Percentiles rank a stretch among this genome's conserved stretches.
These are phyloP conservation scores for Cottus gobio DNA, from an alignment of 2,113 vertebrate genomes.

Conservation along the genomic window DNA sequence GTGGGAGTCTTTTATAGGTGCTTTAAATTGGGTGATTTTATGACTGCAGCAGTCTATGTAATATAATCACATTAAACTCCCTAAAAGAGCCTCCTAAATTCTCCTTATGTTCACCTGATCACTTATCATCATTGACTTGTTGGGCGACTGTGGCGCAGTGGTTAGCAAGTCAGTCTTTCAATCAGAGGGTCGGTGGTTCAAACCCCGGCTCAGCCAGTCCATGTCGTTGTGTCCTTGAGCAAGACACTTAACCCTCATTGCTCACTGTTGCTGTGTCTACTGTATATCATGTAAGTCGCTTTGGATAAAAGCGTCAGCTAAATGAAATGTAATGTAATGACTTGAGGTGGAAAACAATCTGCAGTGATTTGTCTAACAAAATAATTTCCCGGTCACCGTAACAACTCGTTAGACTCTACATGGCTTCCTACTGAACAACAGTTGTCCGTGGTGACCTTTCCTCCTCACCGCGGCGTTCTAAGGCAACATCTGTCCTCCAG, in stretches of 20 bases:
- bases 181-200: too few species aligned
- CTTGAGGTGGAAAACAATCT: constrained; percentile 43
- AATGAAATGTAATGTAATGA: too few species aligned
- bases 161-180: too few species aligned
- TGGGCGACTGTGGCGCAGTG: too few species aligned
- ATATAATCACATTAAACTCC: constrained; percentile 68
- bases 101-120: constrained; percentile 58
- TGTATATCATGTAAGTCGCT: too few species aligned
- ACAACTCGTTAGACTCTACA: background rate
- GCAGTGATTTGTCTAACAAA: constrained; percentile 25
- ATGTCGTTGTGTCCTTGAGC: too few species aligned
- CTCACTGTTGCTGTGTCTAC: too few species aligned
- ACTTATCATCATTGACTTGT: constrained; percentile 25
- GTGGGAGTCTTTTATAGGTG: constrained; percentile 60
- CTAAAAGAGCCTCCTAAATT: constrained; percentile 58
- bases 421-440: constrained; percentile 1
- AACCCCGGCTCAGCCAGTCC: too few species aligned
- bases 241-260: too few species aligned
- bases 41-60: constrained; percentile 57
- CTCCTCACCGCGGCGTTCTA: constrained; percentile 10
- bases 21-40: constrained; percentile 72
- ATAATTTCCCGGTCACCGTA: background rate
- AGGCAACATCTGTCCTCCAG: constrained; percentile 47
- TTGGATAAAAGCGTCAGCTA: too few species aligned
- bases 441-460: constrained; percentile 51